These are phyloP conservation scores for Penaeus monodon DNA, from an alignment of 2,888 invertebrate genomes.

Conservation along the genomic window DNA sequence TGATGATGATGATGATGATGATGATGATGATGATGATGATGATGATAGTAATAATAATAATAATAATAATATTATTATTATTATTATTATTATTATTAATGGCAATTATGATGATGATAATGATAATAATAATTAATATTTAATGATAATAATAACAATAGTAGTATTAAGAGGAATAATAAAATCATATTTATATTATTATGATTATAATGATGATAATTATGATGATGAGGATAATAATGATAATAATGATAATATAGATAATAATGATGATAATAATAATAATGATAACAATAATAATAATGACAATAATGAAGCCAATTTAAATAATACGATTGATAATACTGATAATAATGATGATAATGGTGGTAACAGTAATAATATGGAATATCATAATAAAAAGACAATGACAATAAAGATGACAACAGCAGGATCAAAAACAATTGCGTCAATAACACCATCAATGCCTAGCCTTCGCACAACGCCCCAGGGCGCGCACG, in stretches of 20 bases:
- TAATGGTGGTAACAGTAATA: too few species aligned
- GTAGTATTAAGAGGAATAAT: background rate
- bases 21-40: background rate
- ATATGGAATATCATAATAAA: too few species aligned
- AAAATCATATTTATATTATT: too few species aligned
- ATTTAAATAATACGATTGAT: too few species aligned
- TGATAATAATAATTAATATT: background rate
- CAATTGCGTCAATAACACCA: too few species aligned
- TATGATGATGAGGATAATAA: background rate
- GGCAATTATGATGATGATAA: background rate
- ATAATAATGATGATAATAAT: background rate
- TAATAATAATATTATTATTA: background rate
- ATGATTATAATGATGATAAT: background rate
- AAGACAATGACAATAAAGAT: too few species aligned
- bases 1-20: background rate
- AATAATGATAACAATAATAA: conserved; percentile 6
- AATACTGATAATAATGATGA: background rate
- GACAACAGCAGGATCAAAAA: background rate
- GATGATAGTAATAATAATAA: background rate
- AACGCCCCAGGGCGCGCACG: background rate
- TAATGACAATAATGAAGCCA: too few species aligned
- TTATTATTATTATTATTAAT: too few species aligned
- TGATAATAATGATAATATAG: background rate
- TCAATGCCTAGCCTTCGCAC: background rate
- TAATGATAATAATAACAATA: background rate